Percentiles rank a stretch among this genome's conserved stretches.
Conservation (phyloP, 2,797 vertebrate species). For the Echiichthys vipera region DNA sequence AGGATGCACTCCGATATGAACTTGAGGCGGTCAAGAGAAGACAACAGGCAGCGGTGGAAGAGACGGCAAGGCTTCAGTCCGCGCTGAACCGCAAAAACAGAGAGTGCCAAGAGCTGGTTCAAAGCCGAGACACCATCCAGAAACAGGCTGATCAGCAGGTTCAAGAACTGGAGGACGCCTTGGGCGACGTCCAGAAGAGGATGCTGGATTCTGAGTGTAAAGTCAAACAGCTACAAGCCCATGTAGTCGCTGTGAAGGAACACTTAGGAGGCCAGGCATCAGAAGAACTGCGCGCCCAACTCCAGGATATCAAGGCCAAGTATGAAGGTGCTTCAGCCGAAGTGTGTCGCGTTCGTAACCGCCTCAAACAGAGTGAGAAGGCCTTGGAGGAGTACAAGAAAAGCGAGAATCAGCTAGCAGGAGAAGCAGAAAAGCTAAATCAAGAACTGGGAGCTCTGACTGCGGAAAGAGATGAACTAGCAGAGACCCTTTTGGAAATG, state of each 20-base stretch:
- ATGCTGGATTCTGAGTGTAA: conserved; percentile 98
- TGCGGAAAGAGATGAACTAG: conserved; percentile 83
- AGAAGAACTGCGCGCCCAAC: conserved; percentile 91
- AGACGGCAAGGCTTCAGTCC: conserved; percentile 81
- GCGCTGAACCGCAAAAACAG: conserved; percentile 87
- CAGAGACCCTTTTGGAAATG: conserved; percentile 72
- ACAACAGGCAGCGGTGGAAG: conserved; percentile 83
- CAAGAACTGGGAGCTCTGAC: conserved; percentile 83
- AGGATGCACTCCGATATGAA: conserved; percentile 81
- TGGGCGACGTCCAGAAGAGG: conserved; percentile 96
- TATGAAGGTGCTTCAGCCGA: conserved; percentile 95
- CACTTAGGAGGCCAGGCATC: conserved; percentile 85
- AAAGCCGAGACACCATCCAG: conserved; percentile 87
- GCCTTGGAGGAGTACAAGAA: conserved; percentile 91
- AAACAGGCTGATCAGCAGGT: conserved; percentile 92
- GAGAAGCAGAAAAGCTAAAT: conserved; percentile 87
- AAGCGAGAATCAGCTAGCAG: conserved; percentile 88
- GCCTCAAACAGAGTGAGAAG: conserved; percentile 92
- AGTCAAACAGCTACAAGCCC: conserved; percentile 96
- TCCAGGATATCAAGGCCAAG: conserved; percentile 91
- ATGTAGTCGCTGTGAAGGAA: conserved; percentile 95
- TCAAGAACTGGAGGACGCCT: conserved; percentile 92
- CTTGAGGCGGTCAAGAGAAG: conserved; percentile 84
- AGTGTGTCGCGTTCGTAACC: conserved; percentile 92
- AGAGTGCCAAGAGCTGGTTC: conserved; percentile 88